Evolutionary conservation across 2,113 vertebrate species (phyloP).

Genomic region (Dermatemys mawii): DNA sequence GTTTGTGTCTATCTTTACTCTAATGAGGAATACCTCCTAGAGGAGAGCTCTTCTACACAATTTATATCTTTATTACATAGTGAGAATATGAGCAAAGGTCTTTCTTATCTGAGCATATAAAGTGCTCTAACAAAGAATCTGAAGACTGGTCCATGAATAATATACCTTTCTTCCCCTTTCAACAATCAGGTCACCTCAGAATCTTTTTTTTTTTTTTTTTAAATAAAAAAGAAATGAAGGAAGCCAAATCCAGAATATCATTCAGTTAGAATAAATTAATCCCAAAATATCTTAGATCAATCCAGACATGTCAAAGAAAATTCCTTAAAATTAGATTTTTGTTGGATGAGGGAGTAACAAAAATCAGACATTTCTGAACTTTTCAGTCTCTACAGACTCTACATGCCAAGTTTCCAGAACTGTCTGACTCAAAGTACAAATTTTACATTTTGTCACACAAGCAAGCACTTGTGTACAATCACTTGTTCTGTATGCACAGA

Average conservation of each 20-base stretch:
- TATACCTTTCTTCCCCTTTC: background rate
- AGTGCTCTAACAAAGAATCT: background rate
- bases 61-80: background rate
- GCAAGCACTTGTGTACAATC: background rate
- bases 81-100: background rate
- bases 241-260: background rate
- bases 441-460: background rate
- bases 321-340: background rate
- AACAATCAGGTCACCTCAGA: background rate
- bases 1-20: background rate
- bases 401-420: background rate
- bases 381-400: background rate
- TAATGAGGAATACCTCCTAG: background rate
- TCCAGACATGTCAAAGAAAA: background rate
- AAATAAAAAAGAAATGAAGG: background rate
- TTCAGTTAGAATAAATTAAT: background rate
- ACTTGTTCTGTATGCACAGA: background rate
- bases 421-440: background rate
- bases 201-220: background rate
- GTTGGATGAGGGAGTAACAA: background rate
- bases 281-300: background rate
- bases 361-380: background rate
- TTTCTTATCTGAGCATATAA: background rate
- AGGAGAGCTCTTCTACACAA: background rate
- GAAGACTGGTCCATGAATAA: no score